phyloP scores from a whole-genome alignment of 1,140 invertebrate species.

The Euschistus heros region DNA sequence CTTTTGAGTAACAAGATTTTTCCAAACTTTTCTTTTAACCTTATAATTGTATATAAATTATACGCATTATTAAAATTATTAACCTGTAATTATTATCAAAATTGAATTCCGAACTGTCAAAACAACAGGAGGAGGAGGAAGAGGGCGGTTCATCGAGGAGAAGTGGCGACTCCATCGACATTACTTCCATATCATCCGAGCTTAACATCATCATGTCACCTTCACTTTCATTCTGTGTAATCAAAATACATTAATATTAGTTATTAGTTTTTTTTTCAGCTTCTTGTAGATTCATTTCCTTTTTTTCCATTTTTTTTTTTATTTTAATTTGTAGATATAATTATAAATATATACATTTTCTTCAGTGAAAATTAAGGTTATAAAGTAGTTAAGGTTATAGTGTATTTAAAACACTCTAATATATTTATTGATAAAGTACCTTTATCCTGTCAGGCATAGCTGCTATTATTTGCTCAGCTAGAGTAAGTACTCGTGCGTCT shows the following conservation, averaged over 20 bases:
- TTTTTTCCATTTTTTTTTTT: too few species aligned
- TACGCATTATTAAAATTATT: background rate
- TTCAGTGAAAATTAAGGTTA: too few species aligned
- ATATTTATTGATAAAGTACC: conserved; percentile 38
- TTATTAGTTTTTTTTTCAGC: too few species aligned
- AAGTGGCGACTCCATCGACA: conserved; percentile 34
- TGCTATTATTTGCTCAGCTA: conserved; percentile 95
- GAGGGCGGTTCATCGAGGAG: conserved; percentile 48
- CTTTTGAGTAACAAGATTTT: too few species aligned
- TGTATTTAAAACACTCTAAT: too few species aligned
- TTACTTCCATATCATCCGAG: conserved; percentile 32
- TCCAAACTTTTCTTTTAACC: too few species aligned
- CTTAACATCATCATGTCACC: conserved; percentile 38
- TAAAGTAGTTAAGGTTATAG: too few species aligned
- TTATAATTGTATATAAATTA: too few species aligned
- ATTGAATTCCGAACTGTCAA: conserved; percentile 45
- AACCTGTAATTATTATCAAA: conserved; percentile 70
- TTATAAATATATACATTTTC: too few species aligned
- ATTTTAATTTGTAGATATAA: too few species aligned
- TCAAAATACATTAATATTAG: too few species aligned
- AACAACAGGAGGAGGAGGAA: conserved; percentile 36
- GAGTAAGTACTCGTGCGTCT: conserved; percentile 79
- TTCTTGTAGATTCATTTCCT: too few species aligned
- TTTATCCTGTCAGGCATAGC: conserved; percentile 95
- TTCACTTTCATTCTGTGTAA: conserved; percentile 50